A percentile compares a stretch with the other conserved stretches of the same genome.
These are phyloP conservation scores for Lonchura striata DNA, from an alignment of 2,113 vertebrate genomes.

Conservation along the genomic window DNA sequence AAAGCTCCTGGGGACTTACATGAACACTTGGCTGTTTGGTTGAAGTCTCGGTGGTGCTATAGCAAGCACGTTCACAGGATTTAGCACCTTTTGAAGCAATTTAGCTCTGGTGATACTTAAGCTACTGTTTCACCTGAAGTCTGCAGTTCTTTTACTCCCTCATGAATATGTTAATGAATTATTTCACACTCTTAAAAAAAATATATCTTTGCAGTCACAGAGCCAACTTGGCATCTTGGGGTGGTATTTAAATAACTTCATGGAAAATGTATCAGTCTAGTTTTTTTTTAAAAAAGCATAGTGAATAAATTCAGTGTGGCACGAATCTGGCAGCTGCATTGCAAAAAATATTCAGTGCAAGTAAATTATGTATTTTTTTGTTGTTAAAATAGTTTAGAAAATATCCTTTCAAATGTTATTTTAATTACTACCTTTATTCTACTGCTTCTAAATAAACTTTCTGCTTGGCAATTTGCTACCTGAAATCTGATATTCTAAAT, in stretches of 20 bases:
- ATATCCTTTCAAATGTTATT: conserved; percentile 12
- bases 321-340: conserved; percentile 51
- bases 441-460: conserved; percentile 10
- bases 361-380: not conserved
- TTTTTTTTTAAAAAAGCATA: not conserved
- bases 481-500: not conserved
- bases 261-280: conserved; percentile 47
- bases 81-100: conserved; percentile 5
- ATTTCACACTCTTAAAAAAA: conserved; percentile 38
- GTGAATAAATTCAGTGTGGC: conserved; percentile 65
- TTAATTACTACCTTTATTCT: conserved; percentile 39
- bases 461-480: conserved; percentile 1
- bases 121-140: conserved; percentile 29
- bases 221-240: conserved; percentile 29
- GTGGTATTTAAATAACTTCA: conserved; percentile 56
- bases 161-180: conserved; percentile 59
- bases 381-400: not conserved
- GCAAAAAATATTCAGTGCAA: conserved; percentile 48
- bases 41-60: not conserved
- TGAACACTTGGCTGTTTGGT: not conserved
- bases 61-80: not conserved
- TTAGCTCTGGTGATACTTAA: not conserved
- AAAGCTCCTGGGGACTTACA: not conserved
- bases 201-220: not conserved
- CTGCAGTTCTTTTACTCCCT: conserved; percentile 24